Evolutionary conservation across 2,888 invertebrate species (phyloP), one percentile per base, ranked within the genome.

Genomic region (Galerucella nymphaeae): DNA sequence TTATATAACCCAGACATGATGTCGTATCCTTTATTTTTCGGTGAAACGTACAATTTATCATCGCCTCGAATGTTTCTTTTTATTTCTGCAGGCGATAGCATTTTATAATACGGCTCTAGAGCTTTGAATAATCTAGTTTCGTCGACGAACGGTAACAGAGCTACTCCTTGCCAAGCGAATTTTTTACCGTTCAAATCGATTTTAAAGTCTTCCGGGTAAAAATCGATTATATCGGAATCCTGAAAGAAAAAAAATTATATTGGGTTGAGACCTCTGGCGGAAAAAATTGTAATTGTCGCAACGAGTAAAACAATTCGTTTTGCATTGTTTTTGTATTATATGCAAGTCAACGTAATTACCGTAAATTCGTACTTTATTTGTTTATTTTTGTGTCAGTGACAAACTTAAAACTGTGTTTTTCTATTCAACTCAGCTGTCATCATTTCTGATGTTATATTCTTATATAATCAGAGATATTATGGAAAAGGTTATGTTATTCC

Each of bases 161-260:
- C 99, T 2, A 99, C 99, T 59, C 99, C 99, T 88, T 99, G 98
- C 99, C 99, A 99, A 64, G 99, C 99, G 88, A 95, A 99, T 87
- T 98, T 99, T 88, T 99, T 99, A 45, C 99, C 99, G 88, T 99
- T 99, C 78, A 99, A 88, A 88, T 99, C 98, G 75, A 99, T 97
- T 87, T 94, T 95, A 87, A 99, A 99, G 86, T 99, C 97, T 84
- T 91, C 93, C 0, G 99, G 99, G 88, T 99, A 99, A 88, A 99
- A 99, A 87, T 99, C 99, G 81, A 99, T 98, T 73, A 99, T 99
- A 0, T 94, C 88, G 0, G 99, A 99, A 80, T 93, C 92, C 92
- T 94, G 87, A n/a, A 84, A 83, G 58, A 55, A 45, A 64, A 62
- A 61, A 58, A 55, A n/a, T n/a, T n/a, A n/a, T n/a, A n/a, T n/a